These are phyloP conservation scores for Drosophila rhopaloa DNA, from an alignment of 1,140 invertebrate genomes.

Conservation along the genomic window DNA sequence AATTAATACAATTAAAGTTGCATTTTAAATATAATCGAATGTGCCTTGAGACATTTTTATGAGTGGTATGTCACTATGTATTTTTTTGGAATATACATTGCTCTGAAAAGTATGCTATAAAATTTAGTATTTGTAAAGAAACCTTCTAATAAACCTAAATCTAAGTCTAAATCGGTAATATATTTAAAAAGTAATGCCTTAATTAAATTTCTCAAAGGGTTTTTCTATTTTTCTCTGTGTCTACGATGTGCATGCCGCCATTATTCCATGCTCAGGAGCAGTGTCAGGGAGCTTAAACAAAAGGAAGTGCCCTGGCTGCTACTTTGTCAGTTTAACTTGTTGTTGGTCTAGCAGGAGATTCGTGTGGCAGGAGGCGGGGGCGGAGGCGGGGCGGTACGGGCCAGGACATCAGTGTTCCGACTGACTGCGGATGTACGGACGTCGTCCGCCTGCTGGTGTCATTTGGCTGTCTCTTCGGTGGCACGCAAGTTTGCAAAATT, in stretches of 20 bases:
- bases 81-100: too few species aligned
- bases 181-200: too few species aligned
- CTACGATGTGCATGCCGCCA: slow-evolving; percentile 42
- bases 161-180: too few species aligned
- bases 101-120: too few species aligned
- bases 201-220: too few species aligned
- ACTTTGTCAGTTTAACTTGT: slow-evolving; percentile 78
- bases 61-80: too few species aligned
- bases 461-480: slow-evolving; percentile 67
- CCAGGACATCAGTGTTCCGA: slow-evolving; percentile 47
- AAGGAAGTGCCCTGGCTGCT: slow-evolving; percentile 79
- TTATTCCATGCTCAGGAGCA: slow-evolving; percentile 61
- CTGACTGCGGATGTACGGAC: slow-evolving; percentile 70
- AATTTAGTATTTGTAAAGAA: too few species aligned
- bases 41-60: too few species aligned
- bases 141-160: too few species aligned
- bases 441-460: slow-evolving; percentile 52
- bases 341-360: slow-evolving; percentile 22
- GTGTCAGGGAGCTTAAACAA: slow-evolving; percentile 79
- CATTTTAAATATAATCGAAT: too few species aligned
- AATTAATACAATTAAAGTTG: too few species aligned
- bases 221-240: not conserved
- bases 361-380: not conserved
- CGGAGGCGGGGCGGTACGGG: not conserved
- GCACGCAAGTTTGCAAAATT: slow-evolving; percentile 82